Conservation (phyloP, 2,797 vertebrate species). For the Petrocephalus sullivani region DNA sequence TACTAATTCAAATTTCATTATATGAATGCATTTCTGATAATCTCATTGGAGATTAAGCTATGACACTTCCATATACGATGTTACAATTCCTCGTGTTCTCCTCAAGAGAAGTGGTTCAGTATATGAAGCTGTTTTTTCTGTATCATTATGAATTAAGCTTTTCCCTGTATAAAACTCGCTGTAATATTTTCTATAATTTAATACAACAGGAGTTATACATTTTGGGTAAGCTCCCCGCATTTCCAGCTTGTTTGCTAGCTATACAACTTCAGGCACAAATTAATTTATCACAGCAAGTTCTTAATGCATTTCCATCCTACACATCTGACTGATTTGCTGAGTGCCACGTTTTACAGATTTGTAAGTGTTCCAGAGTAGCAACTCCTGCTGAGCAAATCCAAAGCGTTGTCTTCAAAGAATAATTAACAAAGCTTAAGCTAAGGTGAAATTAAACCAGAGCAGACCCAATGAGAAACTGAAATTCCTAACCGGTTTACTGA, state of each 20-base stretch:
- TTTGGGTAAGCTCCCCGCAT: not conserved
- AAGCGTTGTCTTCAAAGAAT: not conserved
- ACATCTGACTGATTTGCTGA: not conserved
- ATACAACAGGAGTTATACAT: not conserved
- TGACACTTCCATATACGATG: not conserved
- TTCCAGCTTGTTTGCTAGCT: not conserved
- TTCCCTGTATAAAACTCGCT: not conserved
- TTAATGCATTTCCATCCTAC: not conserved
- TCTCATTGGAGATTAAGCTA: not conserved
- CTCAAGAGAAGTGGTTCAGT: not conserved
- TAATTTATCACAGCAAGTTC: not conserved
- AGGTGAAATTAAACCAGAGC: constrained; percentile 59
- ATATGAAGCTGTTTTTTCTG: not conserved
- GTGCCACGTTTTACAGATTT: not conserved
- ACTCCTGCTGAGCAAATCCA: not conserved
- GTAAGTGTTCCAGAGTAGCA: not conserved
- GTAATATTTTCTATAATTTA: not conserved
- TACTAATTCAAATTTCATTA: not conserved
- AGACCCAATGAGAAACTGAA: constrained; percentile 79
- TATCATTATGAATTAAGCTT: not conserved
- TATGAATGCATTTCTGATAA: not conserved
- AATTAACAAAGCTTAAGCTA: not conserved
- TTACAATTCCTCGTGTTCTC: not conserved
- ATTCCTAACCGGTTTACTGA: constrained; percentile 99
- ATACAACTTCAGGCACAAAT: not conserved